Percentiles rank a stretch among this genome's conserved stretches.
Conservation (phyloP, 1,140 invertebrate species). For the Drosophila navojoa region DNA sequence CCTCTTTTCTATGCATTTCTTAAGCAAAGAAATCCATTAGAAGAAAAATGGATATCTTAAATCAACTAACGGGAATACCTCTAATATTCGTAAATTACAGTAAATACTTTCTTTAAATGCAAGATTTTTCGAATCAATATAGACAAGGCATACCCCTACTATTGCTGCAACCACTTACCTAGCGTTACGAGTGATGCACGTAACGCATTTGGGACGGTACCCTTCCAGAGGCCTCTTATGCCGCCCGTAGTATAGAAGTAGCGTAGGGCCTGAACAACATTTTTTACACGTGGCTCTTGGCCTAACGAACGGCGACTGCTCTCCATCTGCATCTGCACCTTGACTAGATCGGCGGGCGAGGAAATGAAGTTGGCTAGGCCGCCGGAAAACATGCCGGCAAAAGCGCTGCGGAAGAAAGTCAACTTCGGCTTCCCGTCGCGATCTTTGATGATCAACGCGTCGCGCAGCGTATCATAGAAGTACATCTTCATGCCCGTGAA, state of each 20-base stretch:
- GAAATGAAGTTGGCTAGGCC: slow-evolving; percentile 9
- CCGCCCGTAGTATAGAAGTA: slow-evolving; percentile 31
- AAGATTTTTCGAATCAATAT: too few species aligned
- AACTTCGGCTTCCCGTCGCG: slow-evolving; percentile 11
- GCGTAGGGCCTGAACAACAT: slow-evolving; percentile 21
- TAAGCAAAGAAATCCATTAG: too few species aligned
- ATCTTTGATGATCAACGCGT: slow-evolving; percentile 7
- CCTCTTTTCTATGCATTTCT: too few species aligned
- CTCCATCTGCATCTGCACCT: slow-evolving; percentile 58
- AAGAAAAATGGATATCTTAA: too few species aligned
- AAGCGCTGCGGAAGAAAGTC: slow-evolving; percentile 8
- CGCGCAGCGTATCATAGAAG: slow-evolving; percentile 30
- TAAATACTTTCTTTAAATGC: too few species aligned
- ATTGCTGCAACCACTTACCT: slow-evolving; percentile 24
- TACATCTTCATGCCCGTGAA: slow-evolving; percentile 42
- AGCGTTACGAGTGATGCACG: slow-evolving; percentile 40
- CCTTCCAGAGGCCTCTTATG: slow-evolving; percentile 34
- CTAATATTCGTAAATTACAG: too few species aligned
- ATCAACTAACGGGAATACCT: too few species aligned
- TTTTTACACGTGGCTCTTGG: slow-evolving; percentile 25
- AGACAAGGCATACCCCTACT: too few species aligned
- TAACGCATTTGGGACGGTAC: slow-evolving; percentile 20
- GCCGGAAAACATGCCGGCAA: slow-evolving; percentile 25
- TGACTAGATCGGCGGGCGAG: slow-evolving; percentile 40
- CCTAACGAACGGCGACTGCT: slow-evolving; percentile 37